Evolutionary conservation across 2,113 vertebrate genomes (phyloP), one percentile per base, ranked within the genome.

Genomic region (Etheostoma cragini): DNA sequence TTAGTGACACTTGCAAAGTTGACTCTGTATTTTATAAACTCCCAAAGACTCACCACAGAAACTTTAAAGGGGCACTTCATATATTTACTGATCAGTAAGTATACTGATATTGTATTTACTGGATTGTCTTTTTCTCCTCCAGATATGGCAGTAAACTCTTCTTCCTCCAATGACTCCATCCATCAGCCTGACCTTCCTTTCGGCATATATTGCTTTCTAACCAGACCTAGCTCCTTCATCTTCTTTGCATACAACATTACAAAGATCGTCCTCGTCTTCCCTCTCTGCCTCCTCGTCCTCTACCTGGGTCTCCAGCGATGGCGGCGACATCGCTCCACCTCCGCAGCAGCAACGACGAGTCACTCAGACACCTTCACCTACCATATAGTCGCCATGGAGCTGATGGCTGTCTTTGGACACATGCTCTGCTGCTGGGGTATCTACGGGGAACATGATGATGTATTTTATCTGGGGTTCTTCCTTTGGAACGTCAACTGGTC

Each of bases 351-450:
- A 1, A 0, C 17, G 1, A 17, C 17, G 19, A 81, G 35, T 33
- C 65, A 70, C 58, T 11, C n/a, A 0, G 84, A 86, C 19, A 1
- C 75, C 53, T 78, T 82, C 75, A 26, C 84, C 8, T 82, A 70
- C 75, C 57, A 86, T 60, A 78, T 82, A 65, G 80, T 74, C 2
- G 26, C 17, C 21, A 74, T 86, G 80, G 80, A 86, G 80, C 0
- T 78, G 22, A 13, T 79, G 0, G 58, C 50, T 45, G n/a, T 82
- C n/a, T n/a, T 0, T 0, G 69, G 2, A 5, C 63, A 63, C 5
- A 0, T 53, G 0, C 5, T 7, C 58, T 82, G 52, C 70, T 49
- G 42, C 0, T 35, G 15, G 1, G 74, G 63, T 1, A 3, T 11
- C 30, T 22, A 46, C 24, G 3, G 2, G 0, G 8, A 14, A 1